Conservation (phyloP, 2,888 invertebrate genomes). For the Dynastes tityus region DNA sequence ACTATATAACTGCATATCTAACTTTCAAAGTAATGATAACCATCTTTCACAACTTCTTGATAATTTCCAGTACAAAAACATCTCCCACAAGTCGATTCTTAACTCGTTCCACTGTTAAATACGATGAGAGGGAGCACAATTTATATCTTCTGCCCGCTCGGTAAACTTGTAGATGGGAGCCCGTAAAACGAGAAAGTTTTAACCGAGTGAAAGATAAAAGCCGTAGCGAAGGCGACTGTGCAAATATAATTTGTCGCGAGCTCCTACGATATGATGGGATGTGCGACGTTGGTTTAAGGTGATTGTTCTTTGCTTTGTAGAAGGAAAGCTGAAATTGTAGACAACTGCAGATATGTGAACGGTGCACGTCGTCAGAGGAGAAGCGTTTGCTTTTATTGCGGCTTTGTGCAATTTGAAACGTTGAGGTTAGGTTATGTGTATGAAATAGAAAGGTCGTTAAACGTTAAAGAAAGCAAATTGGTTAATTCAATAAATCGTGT, state of each 20-base stretch:
- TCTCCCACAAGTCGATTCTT: conserved; percentile 15
- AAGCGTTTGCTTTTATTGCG: too few species aligned
- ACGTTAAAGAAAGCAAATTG: too few species aligned
- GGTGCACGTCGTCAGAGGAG: too few species aligned
- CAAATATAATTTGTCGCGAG: conserved; percentile 33
- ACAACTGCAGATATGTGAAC: too few species aligned
- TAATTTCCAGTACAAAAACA: background rate
- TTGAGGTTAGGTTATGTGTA: too few species aligned
- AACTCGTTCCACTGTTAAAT: conserved; percentile 5
- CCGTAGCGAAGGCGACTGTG: conserved; percentile 27
- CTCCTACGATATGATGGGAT: background rate
- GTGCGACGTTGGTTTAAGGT: background rate
- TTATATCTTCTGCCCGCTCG: conserved; percentile 20
- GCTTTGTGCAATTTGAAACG: too few species aligned
- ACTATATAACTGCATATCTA: too few species aligned
- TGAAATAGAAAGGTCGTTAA: too few species aligned
- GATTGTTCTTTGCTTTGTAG: conserved; percentile 23
- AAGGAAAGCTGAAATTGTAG: background rate
- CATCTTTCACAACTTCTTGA: background rate
- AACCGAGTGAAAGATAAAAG: conserved; percentile 29
- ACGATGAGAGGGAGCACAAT: background rate
- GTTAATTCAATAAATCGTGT: too few species aligned
- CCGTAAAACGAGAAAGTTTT: conserved; percentile 32
- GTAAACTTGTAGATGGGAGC: conserved; percentile 14
- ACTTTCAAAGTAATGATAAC: too few species aligned